A percentile compares a stretch with the other conserved stretches of the same genome.
phyloP scores from a whole-genome alignment of 2,888 invertebrate species.

The Leptopilina drosophilae region DNA sequence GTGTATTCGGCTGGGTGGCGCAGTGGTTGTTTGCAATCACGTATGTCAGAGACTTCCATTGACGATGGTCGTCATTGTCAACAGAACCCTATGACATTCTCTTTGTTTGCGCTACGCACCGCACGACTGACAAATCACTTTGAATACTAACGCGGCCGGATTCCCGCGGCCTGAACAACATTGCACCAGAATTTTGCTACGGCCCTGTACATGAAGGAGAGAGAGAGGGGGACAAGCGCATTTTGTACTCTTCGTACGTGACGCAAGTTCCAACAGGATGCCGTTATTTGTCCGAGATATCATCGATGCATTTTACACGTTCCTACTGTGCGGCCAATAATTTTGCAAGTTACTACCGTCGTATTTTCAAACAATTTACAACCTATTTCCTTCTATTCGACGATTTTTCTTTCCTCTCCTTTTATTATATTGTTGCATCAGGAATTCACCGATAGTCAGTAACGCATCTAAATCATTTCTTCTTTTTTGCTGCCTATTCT shows the following conservation, averaged over 20 bases:
- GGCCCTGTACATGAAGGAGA: background rate
- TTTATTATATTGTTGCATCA: background rate
- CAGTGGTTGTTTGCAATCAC: slow-evolving; percentile 29
- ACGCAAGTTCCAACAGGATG: slow-evolving; percentile 28
- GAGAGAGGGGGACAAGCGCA: background rate
- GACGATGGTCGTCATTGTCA: slow-evolving; percentile 35
- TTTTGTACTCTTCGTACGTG: slow-evolving; percentile 2
- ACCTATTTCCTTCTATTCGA: slow-evolving; percentile 4
- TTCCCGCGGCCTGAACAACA: slow-evolving; percentile 31
- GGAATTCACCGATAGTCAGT: background rate
- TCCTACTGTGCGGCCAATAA: slow-evolving; percentile 23
- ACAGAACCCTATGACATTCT: slow-evolving; percentile 33
- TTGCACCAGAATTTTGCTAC: slow-evolving; percentile 13
- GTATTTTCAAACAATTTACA: slow-evolving; percentile 11
- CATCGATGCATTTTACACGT: slow-evolving; percentile 41
- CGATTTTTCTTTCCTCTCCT: background rate
- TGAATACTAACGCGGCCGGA: slow-evolving; percentile 35
- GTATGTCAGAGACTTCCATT: slow-evolving; percentile 13
- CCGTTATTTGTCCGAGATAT: slow-evolving; percentile 45
- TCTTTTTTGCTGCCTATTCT: too few species aligned
- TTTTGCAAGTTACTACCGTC: slow-evolving; percentile 21
- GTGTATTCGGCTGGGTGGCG: background rate
- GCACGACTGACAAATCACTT: slow-evolving; percentile 41
- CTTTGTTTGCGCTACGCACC: slow-evolving; percentile 28
- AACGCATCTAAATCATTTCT: too few species aligned